Conservation (phyloP, 1,140 invertebrate species). For the Dendroctonus ponderosae region DNA sequence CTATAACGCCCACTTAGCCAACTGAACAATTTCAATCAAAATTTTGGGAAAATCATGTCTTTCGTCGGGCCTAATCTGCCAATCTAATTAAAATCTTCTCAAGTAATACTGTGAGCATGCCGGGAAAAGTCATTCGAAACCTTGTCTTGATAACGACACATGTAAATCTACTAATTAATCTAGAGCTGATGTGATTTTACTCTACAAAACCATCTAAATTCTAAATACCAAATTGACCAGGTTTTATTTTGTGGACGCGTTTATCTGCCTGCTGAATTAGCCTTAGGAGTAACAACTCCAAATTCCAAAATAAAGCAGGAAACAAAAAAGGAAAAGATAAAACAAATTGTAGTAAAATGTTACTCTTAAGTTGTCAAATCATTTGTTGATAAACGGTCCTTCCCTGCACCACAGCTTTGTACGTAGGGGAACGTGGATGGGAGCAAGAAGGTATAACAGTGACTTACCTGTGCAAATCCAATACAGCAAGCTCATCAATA, state of each 20-base stretch:
- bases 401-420: conserved; percentile 32
- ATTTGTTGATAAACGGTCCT: conserved; percentile 10
- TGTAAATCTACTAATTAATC: no score
- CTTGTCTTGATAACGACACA: no score
- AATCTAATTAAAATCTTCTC: conserved; percentile 45
- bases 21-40: conserved; percentile 35
- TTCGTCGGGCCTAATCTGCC: conserved; percentile 29
- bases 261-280: no score
- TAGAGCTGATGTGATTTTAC: no score
- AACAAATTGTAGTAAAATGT: conserved; percentile 13
- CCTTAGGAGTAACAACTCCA: no score
- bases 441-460: conserved; percentile 3
- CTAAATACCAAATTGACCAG: neutral
- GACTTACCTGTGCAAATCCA: conserved; percentile 20
- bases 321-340: no score
- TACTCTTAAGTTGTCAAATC: conserved; percentile 29
- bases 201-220: neutral
- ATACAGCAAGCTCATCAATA: conserved; percentile 15
- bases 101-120: conserved; percentile 53
- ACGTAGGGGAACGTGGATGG: conserved; percentile 4
- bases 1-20: conserved; percentile 58
- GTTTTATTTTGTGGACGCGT: no score
- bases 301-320: conserved; percentile 9
- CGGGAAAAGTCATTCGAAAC: conserved; percentile 55
- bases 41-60: conserved; percentile 12